Base-by-base conservation (phyloP, 2,888 invertebrate genomes). In the Mimachlamys varia region DNA sequence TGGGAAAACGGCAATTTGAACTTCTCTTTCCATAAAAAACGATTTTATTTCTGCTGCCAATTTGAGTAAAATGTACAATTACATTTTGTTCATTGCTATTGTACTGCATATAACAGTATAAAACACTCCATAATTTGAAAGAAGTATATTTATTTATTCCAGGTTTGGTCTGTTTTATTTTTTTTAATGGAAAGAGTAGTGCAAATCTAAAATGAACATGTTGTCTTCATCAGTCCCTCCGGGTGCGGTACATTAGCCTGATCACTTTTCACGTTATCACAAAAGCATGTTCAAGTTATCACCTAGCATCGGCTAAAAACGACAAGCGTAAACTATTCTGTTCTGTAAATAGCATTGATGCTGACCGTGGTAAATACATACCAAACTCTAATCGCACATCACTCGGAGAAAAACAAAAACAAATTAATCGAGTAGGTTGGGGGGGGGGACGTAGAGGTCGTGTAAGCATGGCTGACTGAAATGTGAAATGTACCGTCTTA, bases 341-440 rank as follows among this genome's bases (percentile, higher is more conserved):
- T 3, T 5, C 15, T 27, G 27, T 76, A 76, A 76, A 33, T 13
- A 76, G 22, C 76, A 33, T 27, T 76, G 76, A 33, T 76, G 27
- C 12, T 76, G 76, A 27, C 33, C 2, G 12, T 76, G 33, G 33
- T n/a, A 76, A 27, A 76, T 76, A 27, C 33, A 33, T 3, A 76
- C 76, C 33, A 76, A 76, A 76, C 13, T 76, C 33, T 76, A 76
- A 76, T 76, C 76, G 33, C 76, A 76, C 76, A 27, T 76, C 76
- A 33, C 33, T 33, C 76, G 33, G 12, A 17, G 33, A 27, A 27
- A 76, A 33, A 76, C 33, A 76, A 76, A 76, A 76, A 76, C 33
- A 76, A 76, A 76, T 33, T 33, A 76, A 33, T 76, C 76, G 22
- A 27, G 76, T 76, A 12, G 50, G n/a, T n/a, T n/a, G n/a, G n/a